Base-by-base conservation (phyloP, 2,113 vertebrate species). In the Apteryx mantelli region DNA sequence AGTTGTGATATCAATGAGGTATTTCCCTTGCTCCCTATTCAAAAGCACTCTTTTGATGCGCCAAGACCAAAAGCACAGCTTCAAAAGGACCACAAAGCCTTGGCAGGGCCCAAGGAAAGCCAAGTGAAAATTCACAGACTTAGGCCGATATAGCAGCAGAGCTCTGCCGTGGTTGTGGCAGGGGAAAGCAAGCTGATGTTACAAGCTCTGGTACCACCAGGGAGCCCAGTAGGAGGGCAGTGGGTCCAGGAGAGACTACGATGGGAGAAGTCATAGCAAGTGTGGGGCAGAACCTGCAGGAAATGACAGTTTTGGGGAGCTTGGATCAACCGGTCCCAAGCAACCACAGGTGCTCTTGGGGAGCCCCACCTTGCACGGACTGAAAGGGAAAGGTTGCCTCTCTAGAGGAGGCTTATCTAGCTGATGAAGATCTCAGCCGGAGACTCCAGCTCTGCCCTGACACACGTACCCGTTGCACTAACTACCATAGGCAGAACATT, bases 331-430 rank as follows among this genome's bases (percentile, higher is more conserved):
- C 17, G 66, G 7, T 32, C 71, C 55, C 44, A 66, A 95, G 40
- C 22, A 40, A 28, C n/a, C 46, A 38, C 11, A 5, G 0, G 0
- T 6, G 11, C 2, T 50, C 21, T 13, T 34, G 20, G 4, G 6
- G 1, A 86, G 7, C 13, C 36, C 7, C 0, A 0, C 38, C 74
- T 32, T 50, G 0, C 17, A 28, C 64, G 26, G 22, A 12, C 25
- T 40, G 26, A 25, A 30, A 21, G 52, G 50, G 50, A 28, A 74
- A 74, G 38, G 84, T 22, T 80, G 15, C 30, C 44, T 42, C 58
- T 66, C 44, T 21, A 25, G 11, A 16, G 24, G 14, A 64, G 19
- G 44, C 30, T 70, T 16, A 55, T 3, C 81, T 52, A 73, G 25
- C 34, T 3, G 3, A 85, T 40, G 30, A 48, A 74, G 63, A 65